Percentiles rank a stretch among this genome's conserved stretches.
These are phyloP conservation scores for Gnatocerus cornutus DNA, from an alignment of 2,888 invertebrate genomes.

Conservation along the genomic window DNA sequence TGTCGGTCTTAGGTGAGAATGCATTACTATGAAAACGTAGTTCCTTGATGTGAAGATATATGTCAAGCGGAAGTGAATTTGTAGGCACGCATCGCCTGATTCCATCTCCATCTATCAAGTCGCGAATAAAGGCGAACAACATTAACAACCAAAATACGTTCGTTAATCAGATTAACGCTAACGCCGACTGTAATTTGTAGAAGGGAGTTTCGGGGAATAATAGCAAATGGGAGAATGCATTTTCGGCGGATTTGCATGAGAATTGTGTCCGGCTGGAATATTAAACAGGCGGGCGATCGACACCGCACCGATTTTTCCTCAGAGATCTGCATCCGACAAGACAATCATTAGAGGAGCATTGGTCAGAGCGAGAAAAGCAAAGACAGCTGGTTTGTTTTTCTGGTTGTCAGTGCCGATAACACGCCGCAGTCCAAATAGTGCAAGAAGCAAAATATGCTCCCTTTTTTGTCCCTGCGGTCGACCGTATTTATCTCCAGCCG, in stretches of 20 bases:
- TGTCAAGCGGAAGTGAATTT: conserved; percentile 58
- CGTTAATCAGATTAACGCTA: conserved; percentile 55
- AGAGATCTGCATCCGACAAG: too few relatives aligned
- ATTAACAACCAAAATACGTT: conserved; percentile 53
- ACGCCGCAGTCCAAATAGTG: conserved; percentile 5
- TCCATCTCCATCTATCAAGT: conserved; percentile 58
- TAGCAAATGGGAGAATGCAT: conserved; percentile 6
- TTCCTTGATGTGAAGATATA: conserved; percentile 52
- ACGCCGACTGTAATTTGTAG: conserved; percentile 49
- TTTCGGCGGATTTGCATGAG: conserved; percentile 17
- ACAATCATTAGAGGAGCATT: neutral
- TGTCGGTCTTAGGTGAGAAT: conserved; percentile 33
- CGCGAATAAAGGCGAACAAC: conserved; percentile 53
- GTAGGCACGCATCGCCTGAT: conserved; percentile 57
- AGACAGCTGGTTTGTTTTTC: neutral
- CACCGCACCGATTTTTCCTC: too few relatives aligned
- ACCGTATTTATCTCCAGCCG: conserved; percentile 24
- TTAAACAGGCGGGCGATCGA: neutral
- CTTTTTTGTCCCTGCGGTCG: conserved; percentile 20
- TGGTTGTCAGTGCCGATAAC: conserved; percentile 29
- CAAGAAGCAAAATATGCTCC: conserved; percentile 26
- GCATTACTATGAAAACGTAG: conserved; percentile 33
- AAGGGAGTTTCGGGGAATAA: neutral
- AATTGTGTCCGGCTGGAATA: conserved; percentile 9
- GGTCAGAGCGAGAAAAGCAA: neutral